These are phyloP conservation scores for Ectemnius continuus DNA, from an alignment of 2,888 invertebrate genomes.

Conservation along the genomic window DNA sequence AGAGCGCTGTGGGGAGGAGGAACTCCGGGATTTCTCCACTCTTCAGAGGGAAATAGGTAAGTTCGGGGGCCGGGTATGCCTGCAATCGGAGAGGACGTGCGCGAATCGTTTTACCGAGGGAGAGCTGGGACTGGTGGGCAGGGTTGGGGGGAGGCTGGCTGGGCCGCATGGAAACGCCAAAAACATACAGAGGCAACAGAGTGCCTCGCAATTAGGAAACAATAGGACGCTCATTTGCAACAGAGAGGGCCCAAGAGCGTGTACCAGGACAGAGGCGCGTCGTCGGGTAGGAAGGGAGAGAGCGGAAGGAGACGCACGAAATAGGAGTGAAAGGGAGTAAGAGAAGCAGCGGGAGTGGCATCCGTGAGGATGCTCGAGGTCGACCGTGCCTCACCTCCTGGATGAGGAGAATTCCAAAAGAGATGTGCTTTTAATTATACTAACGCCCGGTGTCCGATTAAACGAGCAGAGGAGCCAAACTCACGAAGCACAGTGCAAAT, in stretches of 20 bases:
- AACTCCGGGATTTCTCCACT: conserved; percentile 12
- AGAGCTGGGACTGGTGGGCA: conserved; percentile 18
- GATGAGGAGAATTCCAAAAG: conserved; percentile 69
- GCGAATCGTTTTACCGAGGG: conserved; percentile 46
- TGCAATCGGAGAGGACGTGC: background rate
- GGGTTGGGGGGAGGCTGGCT: too few relatives aligned
- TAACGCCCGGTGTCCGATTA: conserved; percentile 73
- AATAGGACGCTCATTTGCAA: conserved; percentile 46
- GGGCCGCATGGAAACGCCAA: conserved; percentile 38
- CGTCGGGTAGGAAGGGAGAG: background rate
- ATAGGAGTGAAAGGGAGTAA: conserved; percentile 6
- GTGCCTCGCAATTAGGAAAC: conserved; percentile 59
- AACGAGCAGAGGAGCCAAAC: conserved; percentile 70
- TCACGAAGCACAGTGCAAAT: conserved; percentile 70
- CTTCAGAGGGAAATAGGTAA: conserved; percentile 8
- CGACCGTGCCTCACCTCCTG: conserved; percentile 3
- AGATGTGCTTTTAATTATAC: conserved; percentile 76
- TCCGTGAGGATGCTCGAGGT: conserved; percentile 22
- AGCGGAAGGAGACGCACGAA: background rate
- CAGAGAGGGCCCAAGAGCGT: conserved; percentile 19
- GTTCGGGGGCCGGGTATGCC: background rate
- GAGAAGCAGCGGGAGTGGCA: conserved; percentile 6
- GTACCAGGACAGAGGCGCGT: background rate
- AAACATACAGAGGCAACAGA: conserved; percentile 48
- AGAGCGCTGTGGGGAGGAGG: conserved; percentile 13